Conservation (phyloP, 2,888 invertebrate species). For the Diplazon laetatorius region DNA sequence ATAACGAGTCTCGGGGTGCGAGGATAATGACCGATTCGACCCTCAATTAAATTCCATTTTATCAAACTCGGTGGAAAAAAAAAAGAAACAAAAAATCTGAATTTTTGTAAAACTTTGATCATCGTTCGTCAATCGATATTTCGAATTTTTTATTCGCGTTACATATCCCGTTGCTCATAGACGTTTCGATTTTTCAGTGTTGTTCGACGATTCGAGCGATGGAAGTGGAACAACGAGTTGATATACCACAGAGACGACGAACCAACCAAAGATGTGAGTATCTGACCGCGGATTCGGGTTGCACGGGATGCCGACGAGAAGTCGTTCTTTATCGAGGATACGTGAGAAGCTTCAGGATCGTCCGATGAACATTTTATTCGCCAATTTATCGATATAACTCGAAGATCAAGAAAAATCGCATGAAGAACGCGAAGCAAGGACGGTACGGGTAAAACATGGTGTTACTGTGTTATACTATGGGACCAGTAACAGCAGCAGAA, state of each 20-base stretch:
- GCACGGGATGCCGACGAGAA: not conserved
- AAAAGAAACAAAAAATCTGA: too few species aligned
- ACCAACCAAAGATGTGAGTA: not conserved
- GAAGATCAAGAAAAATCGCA: conserved; percentile 43
- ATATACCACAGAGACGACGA: conserved; percentile 10
- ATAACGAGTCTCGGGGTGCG: not conserved
- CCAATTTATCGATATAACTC: conserved; percentile 45
- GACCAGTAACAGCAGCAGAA: not conserved
- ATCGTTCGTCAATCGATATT: too few species aligned
- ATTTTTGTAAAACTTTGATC: too few species aligned
- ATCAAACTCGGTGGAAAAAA: too few species aligned
- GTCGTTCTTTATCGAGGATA: conserved; percentile 34
- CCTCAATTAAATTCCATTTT: too few species aligned
- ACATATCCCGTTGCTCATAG: not conserved
- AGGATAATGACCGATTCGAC: not conserved
- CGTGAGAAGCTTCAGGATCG: conserved; percentile 43
- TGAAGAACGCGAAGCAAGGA: conserved; percentile 28
- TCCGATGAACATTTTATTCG: conserved; percentile 38
- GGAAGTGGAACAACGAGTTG: conserved; percentile 1
- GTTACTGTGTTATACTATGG: conserved; percentile 35
- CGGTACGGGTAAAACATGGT: conserved; percentile 22
- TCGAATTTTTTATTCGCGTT: not conserved
- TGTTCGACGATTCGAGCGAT: not conserved
- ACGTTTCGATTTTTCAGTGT: not conserved
- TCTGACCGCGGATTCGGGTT: conserved; percentile 3